phyloP scores from a whole-genome alignment of 2,113 vertebrate genomes.

The Oncorhynchus clarkii region DNA sequence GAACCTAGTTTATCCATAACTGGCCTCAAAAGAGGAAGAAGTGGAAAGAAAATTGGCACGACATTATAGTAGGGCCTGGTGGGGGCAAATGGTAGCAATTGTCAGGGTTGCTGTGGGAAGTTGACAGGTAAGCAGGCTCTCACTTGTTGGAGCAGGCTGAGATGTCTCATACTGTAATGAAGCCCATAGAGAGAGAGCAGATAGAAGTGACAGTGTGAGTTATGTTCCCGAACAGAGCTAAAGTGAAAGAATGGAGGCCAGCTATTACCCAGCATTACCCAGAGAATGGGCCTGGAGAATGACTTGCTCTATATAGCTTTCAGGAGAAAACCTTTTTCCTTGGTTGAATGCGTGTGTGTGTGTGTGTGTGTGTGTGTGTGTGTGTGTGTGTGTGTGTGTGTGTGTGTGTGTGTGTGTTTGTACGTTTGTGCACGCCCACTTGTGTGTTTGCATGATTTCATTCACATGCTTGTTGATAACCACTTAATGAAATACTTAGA shows the following conservation, averaged over 20 bases:
- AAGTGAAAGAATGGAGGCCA: background rate
- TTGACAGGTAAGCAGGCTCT: background rate
- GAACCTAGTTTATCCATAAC: constrained; percentile 9
- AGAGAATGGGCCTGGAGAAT: constrained; percentile 16
- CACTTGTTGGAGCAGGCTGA: constrained; percentile 3
- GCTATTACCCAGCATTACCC: background rate
- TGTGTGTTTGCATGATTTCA: background rate
- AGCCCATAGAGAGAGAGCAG: constrained; percentile 5
- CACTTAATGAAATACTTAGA: background rate
- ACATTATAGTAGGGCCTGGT: background rate
- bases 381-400: constrained; percentile 18
- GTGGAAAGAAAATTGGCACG: background rate
- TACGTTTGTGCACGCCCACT: background rate
- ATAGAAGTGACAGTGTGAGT: constrained; percentile 25
- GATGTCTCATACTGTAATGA: background rate
- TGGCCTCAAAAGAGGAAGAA: background rate
- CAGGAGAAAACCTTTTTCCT: background rate
- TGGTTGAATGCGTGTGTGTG: background rate
- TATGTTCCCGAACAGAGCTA: constrained; percentile 6
- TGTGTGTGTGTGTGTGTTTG: background rate
- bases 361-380: constrained; percentile 7
- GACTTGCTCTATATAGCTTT: background rate
- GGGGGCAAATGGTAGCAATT: background rate
- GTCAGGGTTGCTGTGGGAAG: background rate
- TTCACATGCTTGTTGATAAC: background rate